Evolutionary conservation across 2,797 vertebrate genomes (phyloP), one percentile per base, ranked within the genome.

Genomic region (Lindbergichthys nudifrons): DNA sequence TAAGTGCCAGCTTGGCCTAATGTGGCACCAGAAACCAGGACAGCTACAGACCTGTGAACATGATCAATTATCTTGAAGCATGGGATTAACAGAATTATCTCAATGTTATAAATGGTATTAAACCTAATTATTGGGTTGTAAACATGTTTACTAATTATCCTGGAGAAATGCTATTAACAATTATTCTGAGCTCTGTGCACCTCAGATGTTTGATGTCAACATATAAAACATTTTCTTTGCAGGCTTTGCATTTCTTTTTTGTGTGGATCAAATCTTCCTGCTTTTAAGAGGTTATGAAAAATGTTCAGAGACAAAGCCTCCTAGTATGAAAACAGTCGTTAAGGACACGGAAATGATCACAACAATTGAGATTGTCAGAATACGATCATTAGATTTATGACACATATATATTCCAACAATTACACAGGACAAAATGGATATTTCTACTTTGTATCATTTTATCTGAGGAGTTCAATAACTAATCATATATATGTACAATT

Each of bases 281-380:
- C 9, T 69, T 75, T 71, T 42, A 26, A 52, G 58, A 58, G 16
- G 23, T 48, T 70, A 54, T 56, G 19, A 60, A 46, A 32, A 74
- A 65, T 65, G 10, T 69, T 39, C 26, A 57, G 21, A 42, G 64
- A 39, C 42, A 63, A 21, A 14, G 19, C 23, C 32, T 60, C 36
- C 59, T 30, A 32, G 39, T 64, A 19, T 62, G 46, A 48, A 4
- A 8, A 10, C 19, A 42, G 42, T 2, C 10, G 46, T 68, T 68
- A 18, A 56, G 4, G 15, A 48, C n/a, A 45, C 52, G 16, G 0
- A 66, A 54, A 57, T 53, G 0, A 42, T 45, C 6, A 45, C 7
- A 36, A 50, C 7, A 19, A 26, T 14, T 15, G 46, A 12, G 21
- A 69, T 12, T 3, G 57, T 51, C 12, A 39, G 4, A 26, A 23